Conservation (phyloP, 2,113 vertebrate genomes). For the Rhinogobius similis region DNA sequence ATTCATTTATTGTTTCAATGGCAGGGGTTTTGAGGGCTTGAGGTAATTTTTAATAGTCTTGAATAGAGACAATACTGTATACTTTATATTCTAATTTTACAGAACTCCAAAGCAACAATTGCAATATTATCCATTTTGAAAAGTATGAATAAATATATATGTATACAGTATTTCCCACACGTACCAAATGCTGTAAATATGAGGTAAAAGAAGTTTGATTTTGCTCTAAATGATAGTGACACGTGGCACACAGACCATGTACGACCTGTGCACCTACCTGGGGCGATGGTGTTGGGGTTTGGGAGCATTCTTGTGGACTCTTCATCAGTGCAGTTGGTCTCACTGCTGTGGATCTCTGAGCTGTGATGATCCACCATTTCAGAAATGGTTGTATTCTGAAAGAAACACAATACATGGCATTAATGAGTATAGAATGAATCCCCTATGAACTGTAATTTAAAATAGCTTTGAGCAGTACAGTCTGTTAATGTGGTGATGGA, state of each 20-base stretch:
- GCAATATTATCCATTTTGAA: no score
- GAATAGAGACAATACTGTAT: no score
- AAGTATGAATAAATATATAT: no score
- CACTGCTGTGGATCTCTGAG: constrained; percentile 60
- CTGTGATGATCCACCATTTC: constrained; percentile 68
- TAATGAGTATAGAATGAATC: background rate
- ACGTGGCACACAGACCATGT: background rate
- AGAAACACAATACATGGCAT: constrained; percentile 2
- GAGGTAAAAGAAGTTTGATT: background rate
- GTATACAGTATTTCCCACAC: no score
- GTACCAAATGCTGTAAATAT: no score
- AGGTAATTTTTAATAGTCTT: no score
- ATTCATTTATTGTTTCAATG: no score
- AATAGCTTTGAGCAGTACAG: background rate
- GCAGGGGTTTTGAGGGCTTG: no score
- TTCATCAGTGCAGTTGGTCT: constrained; percentile 60
- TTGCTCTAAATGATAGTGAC: background rate
- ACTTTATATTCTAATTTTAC: no score
- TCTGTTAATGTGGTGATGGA: background rate
- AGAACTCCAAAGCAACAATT: no score
- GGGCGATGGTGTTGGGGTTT: constrained; percentile 87
- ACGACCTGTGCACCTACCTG: constrained; percentile 77
- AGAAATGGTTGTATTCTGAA: constrained; percentile 46
- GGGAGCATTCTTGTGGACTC: constrained; percentile 74
- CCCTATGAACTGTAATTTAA: background rate